Evolutionary conservation across 2,113 vertebrate species (phyloP).

Genomic region (Nyctibius bracteatus): DNA sequence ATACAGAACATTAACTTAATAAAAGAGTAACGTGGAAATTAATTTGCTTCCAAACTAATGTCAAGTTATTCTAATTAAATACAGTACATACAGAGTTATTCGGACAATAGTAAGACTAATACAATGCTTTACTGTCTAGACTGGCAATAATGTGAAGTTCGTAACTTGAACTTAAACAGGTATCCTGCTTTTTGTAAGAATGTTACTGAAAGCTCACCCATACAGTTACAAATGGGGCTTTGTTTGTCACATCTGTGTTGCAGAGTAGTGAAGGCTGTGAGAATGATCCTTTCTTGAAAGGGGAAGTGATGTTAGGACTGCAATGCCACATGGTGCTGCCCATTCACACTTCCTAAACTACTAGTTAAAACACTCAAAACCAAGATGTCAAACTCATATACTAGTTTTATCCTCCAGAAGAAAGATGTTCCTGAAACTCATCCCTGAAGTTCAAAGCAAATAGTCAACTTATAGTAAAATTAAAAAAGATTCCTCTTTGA

Average conservation of each 20-base stretch:
- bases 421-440: not conserved
- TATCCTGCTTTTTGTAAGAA: not conserved
- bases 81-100: not conserved
- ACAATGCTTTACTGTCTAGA: not conserved
- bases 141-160: not conserved
- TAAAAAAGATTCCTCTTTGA: not conserved
- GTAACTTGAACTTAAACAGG: not conserved
- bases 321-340: not conserved
- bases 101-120: not conserved
- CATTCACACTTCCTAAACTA: not conserved
- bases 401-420: not conserved
- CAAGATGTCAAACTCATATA: not conserved
- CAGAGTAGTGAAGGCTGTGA: slow-evolving; percentile 2
- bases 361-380: not conserved
- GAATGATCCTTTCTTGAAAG: not conserved
- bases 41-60: not conserved
- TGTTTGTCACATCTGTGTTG: slow-evolving; percentile 57
- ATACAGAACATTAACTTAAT: not conserved
- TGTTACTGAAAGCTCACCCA: not conserved
- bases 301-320: not conserved
- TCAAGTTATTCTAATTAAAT: not conserved
- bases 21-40: not conserved
- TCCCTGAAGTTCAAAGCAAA: not conserved
- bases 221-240: slow-evolving; percentile 53
- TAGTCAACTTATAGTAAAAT: not conserved